phyloP scores from a whole-genome alignment of 2,888 invertebrate species.

The Drosophila hamatofila region DNA sequence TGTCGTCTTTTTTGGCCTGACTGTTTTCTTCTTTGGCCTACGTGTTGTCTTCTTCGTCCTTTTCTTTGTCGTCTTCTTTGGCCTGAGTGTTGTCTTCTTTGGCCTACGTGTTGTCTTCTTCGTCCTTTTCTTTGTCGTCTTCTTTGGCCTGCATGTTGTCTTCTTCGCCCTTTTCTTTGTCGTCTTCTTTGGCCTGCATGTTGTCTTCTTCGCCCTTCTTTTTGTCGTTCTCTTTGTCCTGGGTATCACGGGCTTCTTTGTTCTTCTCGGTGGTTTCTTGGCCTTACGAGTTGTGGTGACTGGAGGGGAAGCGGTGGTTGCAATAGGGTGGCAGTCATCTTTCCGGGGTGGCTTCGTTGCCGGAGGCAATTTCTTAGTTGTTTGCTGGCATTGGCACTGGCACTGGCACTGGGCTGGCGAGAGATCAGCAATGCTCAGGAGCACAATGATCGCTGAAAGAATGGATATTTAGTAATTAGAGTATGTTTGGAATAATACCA shows the following conservation, averaged over 20 bases:
- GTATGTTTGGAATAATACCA: not conserved
- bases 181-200: not conserved
- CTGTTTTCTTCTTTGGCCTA: not conserved
- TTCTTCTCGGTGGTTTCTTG: not conserved
- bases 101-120: not conserved
- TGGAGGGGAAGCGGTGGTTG: not conserved
- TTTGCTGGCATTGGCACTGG: not conserved
- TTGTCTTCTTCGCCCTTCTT: not conserved
- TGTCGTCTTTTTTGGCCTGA: not conserved
- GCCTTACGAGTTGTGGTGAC: too few relatives aligned
- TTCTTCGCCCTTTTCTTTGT: not conserved
- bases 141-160: not conserved
- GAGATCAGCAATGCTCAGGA: slow-evolving; percentile 3
- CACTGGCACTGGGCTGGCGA: not conserved
- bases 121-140: not conserved
- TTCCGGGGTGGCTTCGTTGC: too few relatives aligned
- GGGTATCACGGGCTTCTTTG: not conserved
- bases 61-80: not conserved
- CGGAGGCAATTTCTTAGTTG: not conserved
- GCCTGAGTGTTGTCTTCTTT: not conserved
- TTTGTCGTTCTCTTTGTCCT: not conserved
- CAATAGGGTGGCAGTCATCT: not conserved
- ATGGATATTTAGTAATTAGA: not conserved
- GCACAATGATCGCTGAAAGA: slow-evolving; percentile 17
- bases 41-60: too few relatives aligned